phyloP scores from a whole-genome alignment of 2,797 vertebrate species.

The Paguma larvata region DNA sequence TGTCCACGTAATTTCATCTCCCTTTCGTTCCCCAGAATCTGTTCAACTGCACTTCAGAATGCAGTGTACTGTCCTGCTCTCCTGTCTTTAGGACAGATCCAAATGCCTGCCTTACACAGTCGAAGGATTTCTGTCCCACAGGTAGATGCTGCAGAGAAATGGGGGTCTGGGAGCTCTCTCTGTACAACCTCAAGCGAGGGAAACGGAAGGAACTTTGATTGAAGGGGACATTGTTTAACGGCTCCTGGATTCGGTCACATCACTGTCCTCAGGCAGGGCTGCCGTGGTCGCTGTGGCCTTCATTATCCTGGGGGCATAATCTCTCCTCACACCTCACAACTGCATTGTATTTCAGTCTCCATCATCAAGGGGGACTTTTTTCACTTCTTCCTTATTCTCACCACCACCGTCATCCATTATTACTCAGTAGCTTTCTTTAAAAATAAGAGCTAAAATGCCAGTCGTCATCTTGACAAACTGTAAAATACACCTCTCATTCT shows the following conservation, averaged over 20 bases:
- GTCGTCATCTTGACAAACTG: neutral
- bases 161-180: neutral
- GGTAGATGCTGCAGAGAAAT: neutral
- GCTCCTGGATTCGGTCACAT: neutral
- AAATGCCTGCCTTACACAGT: neutral
- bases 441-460: neutral
- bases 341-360: neutral
- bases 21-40: neutral
- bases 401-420: neutral
- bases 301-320: neutral
- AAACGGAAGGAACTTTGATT: neutral
- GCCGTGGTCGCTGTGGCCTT: neutral
- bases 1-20: neutral
- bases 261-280: neutral
- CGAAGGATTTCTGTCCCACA: neutral
- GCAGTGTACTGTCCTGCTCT: neutral
- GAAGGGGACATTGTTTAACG: neutral
- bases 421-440: neutral
- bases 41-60: neutral
- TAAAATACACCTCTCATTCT: neutral
- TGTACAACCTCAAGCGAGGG: neutral
- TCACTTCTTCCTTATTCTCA: neutral
- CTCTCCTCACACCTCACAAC: neutral
- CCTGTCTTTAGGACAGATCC: neutral
- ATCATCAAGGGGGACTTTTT: neutral